Base-by-base conservation (phyloP, 2,888 invertebrate genomes). In the Synergus umbraculus region DNA sequence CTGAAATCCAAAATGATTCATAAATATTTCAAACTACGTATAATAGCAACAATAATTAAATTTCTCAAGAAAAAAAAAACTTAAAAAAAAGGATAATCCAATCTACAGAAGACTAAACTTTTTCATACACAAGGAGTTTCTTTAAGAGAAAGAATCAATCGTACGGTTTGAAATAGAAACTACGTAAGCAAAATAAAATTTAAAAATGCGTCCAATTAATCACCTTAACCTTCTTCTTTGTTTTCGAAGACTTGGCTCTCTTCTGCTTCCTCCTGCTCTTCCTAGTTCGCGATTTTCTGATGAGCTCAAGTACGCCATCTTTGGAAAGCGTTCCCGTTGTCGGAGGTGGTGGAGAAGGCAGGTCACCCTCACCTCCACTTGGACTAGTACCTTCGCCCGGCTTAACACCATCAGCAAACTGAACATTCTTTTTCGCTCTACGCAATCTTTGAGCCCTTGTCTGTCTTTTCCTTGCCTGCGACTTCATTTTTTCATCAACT, bases 381-480 rank as follows among this genome's bases (percentile, higher is more conserved):
- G 94, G 93, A 79, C 94, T 94, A 1, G 94, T 94, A 1, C 94
- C 94, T 85, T 94, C 94, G 0, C 94, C 95, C 0, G 95, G 95
- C 80, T 92, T 92, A 22, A 95, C 91, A 4, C 94, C 95, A 88
- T 95, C 95, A 4, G 94, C 94, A 86, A 95, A 95, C 85, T 94
- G 93, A 3, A 95, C 95, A 9, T 92, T 92, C 85, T 94, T 93
- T 78, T 91, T 90, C 63, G 79, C 87, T 10, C 86, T 85, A 49
- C 49, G 41, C 1, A 76, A 60, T 78, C 69, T 83, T 63, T 76
- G 78, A 2, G 79, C 76, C 8, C 78, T 49, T 67, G 79, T 78
- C 49, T 79, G 5, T 0, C 76, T 65, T 13, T 66, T 58, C 4
- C 77, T 58, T 2, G 67, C 15, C 5, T 66, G 13, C 2, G 69